These are phyloP conservation scores for Gortyna flavago DNA, from an alignment of 2,888 invertebrate genomes.

Conservation along the genomic window DNA sequence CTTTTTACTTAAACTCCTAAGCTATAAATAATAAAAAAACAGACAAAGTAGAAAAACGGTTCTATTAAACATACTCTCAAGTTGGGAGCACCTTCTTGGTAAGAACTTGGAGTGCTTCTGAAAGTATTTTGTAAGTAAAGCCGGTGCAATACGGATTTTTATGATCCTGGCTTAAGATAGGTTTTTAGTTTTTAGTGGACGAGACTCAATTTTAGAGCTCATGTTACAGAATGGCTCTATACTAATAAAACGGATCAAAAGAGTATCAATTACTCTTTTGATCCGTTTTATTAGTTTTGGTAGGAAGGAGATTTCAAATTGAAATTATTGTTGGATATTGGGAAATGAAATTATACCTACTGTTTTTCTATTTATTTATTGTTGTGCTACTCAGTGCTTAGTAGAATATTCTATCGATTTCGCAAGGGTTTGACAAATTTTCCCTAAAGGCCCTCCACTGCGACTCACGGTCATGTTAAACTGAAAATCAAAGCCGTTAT, in stretches of 20 bases:
- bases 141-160: slow-evolving; percentile 68
- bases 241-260: no score
- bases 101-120: slow-evolving; percentile 69
- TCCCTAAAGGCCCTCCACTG: not conserved
- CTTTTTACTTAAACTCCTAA: slow-evolving; percentile 56
- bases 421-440: not conserved
- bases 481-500: not conserved
- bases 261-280: no score
- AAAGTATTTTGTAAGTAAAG: slow-evolving; percentile 70
- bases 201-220: slow-evolving; percentile 55
- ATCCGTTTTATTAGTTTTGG: slow-evolving; percentile 48
- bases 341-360: not conserved
- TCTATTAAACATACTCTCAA: slow-evolving; percentile 62
- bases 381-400: no score
- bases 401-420: not conserved
- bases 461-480: not conserved
- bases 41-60: slow-evolving; percentile 55
- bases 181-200: slow-evolving; percentile 59
- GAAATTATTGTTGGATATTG: slow-evolving; percentile 5
- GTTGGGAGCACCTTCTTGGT: slow-evolving; percentile 66
- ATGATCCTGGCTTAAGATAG: slow-evolving; percentile 61
- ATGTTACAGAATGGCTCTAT: slow-evolving; percentile 30
- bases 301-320: not conserved
- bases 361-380: not conserved
- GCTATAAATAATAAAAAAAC: slow-evolving; percentile 60